Evolutionary conservation across 64 coral and sea anemone genomes (phyloP), one percentile per base, ranked within the genome.

Genomic region (Stichodactyla mertensii): DNA sequence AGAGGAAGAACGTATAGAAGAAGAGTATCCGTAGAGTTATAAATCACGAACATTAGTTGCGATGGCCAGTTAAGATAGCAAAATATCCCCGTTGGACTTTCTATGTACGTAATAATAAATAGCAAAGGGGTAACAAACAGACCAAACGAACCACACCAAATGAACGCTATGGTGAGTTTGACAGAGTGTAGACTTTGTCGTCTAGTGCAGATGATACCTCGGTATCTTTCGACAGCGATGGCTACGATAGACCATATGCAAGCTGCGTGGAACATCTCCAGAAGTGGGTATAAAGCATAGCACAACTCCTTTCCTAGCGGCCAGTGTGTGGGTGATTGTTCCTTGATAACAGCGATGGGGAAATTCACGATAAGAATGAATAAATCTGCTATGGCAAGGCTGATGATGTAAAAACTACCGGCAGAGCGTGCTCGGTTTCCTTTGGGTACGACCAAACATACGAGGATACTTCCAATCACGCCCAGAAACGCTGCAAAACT

Each of bases 241-340:
- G 90, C 90, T 6, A 83, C 80, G 14, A 91, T 87, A 13, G 90
- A 87, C 90, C 90, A 91, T 55, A 91, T 74, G 4, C 84, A 91
- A 2, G 86, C 90, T 12, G 58, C 79, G 7, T 87, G 90, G 24
- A 91, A 91, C 18, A 91, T 60, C 23, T 91, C 90, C 4, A 71
- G 27, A n/a, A 87, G 54, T 12, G 90, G 90, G 13, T 87, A 87
- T 16, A 87, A 16, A 14, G 54, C 83, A 61, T 82, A 56, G 14
- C 90, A 91, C 16, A 87, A 0, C 27, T 70, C 78, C 16, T 77
- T 91, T 8, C 90, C 90, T 61, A 91, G 62, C 2, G 85, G 90
- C 90, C 90, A 91, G 9, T 83, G 4, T 1, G 64, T 54, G 4
- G 85, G 90, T 45, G 86, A 54, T 52, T 77, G 52, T 14, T 87